These are phyloP conservation scores for Spisula subtruncata DNA, from an alignment of 2,888 invertebrate genomes.

Conservation along the genomic window DNA sequence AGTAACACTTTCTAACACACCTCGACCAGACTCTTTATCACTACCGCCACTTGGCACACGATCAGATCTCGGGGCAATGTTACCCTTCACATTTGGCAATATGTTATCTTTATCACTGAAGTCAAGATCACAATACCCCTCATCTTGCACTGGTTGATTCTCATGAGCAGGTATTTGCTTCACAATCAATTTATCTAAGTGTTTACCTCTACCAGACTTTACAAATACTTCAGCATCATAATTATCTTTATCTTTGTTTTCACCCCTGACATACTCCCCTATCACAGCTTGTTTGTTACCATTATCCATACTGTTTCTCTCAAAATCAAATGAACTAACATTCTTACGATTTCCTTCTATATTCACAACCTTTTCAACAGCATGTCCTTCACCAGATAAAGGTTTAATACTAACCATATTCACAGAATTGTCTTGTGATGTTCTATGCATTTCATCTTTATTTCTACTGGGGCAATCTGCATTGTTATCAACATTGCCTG, in stretches of 20 bases:
- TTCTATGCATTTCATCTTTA: background rate
- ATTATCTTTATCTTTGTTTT: slow-evolving; percentile 23
- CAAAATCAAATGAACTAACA: background rate
- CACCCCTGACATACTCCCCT: background rate
- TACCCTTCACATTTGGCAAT: slow-evolving; percentile 15
- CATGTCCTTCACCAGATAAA: background rate
- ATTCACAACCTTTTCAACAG: slow-evolving; percentile 1
- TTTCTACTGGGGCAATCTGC: background rate
- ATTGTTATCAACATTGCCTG: background rate
- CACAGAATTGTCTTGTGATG: background rate
- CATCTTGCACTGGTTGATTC: slow-evolving; percentile 61
- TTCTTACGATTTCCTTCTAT: background rate
- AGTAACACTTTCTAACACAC: slow-evolving; percentile 27
- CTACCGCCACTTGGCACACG: slow-evolving; percentile 66
- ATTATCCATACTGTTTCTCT: background rate
- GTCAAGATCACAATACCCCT: slow-evolving; percentile 75
- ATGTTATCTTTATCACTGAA: slow-evolving; percentile 49
- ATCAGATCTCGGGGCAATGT: slow-evolving; percentile 57
- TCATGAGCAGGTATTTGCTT: slow-evolving; percentile 48
- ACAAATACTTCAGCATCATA: slow-evolving; percentile 10
- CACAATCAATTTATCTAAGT: slow-evolving; percentile 52
- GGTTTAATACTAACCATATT: slow-evolving; percentile 27
- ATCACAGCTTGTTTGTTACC: background rate
- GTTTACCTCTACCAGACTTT: slow-evolving; percentile 26
- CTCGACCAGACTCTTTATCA: slow-evolving; percentile 52